Evolutionary conservation across 2,888 invertebrate genomes (phyloP), one percentile per base, ranked within the genome.

Genomic region (Strigamia transsilvanica): DNA sequence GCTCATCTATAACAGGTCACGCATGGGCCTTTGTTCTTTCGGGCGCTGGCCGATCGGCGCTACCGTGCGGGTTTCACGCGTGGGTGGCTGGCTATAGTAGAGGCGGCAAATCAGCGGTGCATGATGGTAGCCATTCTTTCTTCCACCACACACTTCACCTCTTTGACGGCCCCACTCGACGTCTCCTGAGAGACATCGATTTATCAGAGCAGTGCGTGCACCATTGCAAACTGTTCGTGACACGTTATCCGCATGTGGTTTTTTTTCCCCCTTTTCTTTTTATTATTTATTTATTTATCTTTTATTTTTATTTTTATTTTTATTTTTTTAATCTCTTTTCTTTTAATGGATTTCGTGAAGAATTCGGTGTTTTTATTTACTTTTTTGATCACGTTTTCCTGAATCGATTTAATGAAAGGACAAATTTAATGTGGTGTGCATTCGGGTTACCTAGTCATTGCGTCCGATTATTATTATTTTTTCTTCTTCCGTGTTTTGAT

Each of bases 121-220:
- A 66, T 66, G 61, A 66, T 66, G 61, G 61, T 21, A 66, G 61
- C 61, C 13, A 12, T 66, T 66, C 61, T 66, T 66, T 18, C 21
- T 66, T 66, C 21, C 21, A 66, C 61, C 61, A 66, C 61, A 18
- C 61, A 66, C 61, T 66, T 66, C 61, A 66, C 61, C 61, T 66
- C 61, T 66, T 66, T 66, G 21, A 66, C 61, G 61, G 61, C 61
- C 61, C 61, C 61, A 66, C 61, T 66, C 61, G 21, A 66, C 61
- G 61, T 66, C 61, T 66, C 61, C 61, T 66, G 61, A 66, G 61
- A 66, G 61, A 66, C 61, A 66, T 66, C 61, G 61, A 66, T 66
- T 66, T 66, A 66, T 66, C 23, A 66, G 21, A 23, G 23, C 21
- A 66, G 61, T 66, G 61, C 61, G 61, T 66, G 61, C 61, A 23